Evolutionary conservation across 2,113 vertebrate genomes (phyloP).

Genomic region (Procavia capensis): DNA sequence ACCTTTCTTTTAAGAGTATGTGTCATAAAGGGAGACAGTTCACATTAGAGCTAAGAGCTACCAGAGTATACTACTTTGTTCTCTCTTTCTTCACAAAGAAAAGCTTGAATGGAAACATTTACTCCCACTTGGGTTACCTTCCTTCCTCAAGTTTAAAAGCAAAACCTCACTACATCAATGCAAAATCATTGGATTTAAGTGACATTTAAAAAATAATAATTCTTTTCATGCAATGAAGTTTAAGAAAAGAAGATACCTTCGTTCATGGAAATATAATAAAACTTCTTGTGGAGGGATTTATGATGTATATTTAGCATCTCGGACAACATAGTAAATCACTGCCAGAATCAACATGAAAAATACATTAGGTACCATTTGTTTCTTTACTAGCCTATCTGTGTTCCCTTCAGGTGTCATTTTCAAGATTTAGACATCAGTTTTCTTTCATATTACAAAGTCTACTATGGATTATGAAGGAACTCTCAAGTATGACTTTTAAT

Average conservation of each 20-base stretch:
- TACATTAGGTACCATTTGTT: constrained; percentile 85
- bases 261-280: constrained; percentile 82
- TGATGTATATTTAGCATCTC: constrained; percentile 86
- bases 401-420: constrained; percentile 83
- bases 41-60: background rate
- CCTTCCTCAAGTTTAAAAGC: constrained; percentile 57
- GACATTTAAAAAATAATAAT: constrained; percentile 83
- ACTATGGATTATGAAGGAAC: constrained; percentile 79
- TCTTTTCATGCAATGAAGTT: constrained; percentile 81
- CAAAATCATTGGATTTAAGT: constrained; percentile 76
- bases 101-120: constrained; percentile 58
- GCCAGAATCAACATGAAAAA: constrained; percentile 84
- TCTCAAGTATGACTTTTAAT: constrained; percentile 63
- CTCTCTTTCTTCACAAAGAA: background rate
- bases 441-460: constrained; percentile 82
- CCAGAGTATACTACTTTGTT: background rate
- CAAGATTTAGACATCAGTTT: constrained; percentile 84
- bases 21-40: background rate
- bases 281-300: constrained; percentile 87
- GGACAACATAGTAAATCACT: constrained; percentile 89
- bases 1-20: background rate
- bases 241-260: constrained; percentile 82
- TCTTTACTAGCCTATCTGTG: constrained; percentile 79
- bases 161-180: constrained; percentile 80
- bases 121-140: constrained; percentile 62